Evolutionary conservation across 2,797 vertebrate genomes (phyloP).

Genomic region (Darevskia mixta): DNA sequence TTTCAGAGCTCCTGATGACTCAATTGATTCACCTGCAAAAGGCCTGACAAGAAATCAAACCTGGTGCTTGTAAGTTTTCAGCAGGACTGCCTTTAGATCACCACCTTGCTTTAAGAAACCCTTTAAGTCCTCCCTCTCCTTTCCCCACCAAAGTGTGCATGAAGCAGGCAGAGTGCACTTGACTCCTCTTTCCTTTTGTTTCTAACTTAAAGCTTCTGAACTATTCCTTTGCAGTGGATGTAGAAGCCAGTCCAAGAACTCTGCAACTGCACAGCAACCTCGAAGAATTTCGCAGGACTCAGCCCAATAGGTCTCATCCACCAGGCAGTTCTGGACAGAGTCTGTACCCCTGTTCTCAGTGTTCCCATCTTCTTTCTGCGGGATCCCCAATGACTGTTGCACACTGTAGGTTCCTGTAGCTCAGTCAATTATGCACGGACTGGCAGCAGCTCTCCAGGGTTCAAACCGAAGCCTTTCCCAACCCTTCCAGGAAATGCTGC

Average conservation of each 20-base stretch:
- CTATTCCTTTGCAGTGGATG: no score
- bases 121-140: background rate
- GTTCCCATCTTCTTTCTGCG: background rate
- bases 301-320: background rate
- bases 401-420: no score
- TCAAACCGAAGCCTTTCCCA: background rate
- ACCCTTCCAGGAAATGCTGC: background rate
- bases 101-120: background rate
- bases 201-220: background rate
- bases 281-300: background rate
- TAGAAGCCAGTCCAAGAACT: background rate
- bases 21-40: constrained; percentile 62
- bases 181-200: background rate
- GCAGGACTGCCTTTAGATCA: background rate
- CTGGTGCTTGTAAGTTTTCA: constrained; percentile 34
- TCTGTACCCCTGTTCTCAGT: background rate
- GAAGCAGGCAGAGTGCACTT: no score
- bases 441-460: no score
- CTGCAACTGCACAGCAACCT: background rate
- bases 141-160: no score
- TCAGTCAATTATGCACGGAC: no score
- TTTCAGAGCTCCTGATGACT: constrained; percentile 56
- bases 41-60: constrained; percentile 54
- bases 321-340: background rate
- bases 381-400: background rate